phyloP scores from a whole-genome alignment of 2,888 invertebrate species.

The Ptilodon capucinus region DNA sequence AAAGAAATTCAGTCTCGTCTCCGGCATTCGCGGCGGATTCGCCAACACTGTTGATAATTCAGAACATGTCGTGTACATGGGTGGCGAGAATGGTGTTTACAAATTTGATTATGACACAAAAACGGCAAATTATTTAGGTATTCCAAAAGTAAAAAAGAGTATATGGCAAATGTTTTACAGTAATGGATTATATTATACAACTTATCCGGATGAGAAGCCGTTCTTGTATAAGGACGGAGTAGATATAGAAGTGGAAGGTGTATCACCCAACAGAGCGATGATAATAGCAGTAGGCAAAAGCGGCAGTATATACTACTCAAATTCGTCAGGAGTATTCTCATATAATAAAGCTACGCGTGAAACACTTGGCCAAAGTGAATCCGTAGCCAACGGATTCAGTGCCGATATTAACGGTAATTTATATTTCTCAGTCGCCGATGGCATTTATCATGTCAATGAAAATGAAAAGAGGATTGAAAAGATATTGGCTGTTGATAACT shows the following conservation, averaged over 20 bases:
- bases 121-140: conserved; percentile 34
- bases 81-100: conserved; percentile 58
- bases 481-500: conserved; percentile 14
- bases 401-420: conserved; percentile 39
- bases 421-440: conserved; percentile 36
- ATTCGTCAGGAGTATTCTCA: conserved; percentile 44
- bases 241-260: conserved; percentile 26
- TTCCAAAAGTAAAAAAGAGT: conserved; percentile 31
- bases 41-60: conserved; percentile 53
- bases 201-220: conserved; percentile 44
- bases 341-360: conserved; percentile 18
- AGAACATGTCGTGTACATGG: conserved; percentile 53
- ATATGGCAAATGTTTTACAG: conserved; percentile 68
- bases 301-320: conserved; percentile 37
- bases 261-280: conserved; percentile 32
- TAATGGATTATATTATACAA: conserved; percentile 58
- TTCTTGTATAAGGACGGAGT: conserved; percentile 33
- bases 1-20: conserved; percentile 41
- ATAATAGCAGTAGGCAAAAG: conserved; percentile 39
- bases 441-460: conserved; percentile 30
- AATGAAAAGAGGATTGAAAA: conserved; percentile 13
- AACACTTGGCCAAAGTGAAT: conserved; percentile 17
- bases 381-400: conserved; percentile 34
- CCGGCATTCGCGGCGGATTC: conserved; percentile 52
- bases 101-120: conserved; percentile 48